Base-by-base conservation (phyloP, 2,888 invertebrate genomes). In the Phoenoteleia sp. region DNA sequence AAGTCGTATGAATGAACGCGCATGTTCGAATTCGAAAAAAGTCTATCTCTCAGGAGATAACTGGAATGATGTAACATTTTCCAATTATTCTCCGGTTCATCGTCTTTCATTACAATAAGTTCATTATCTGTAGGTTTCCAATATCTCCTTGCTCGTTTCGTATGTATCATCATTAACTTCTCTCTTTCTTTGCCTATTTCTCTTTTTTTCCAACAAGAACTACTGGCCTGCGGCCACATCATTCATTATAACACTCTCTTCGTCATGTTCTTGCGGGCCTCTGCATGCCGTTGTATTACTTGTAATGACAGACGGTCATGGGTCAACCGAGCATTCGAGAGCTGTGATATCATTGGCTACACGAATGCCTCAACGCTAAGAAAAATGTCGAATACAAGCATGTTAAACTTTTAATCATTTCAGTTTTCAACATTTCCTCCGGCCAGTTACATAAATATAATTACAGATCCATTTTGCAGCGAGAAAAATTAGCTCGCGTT, bases 161-260 rank as follows among this genome's bases (percentile, higher is more conserved):
- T 54, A 76, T 80, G 84, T 45, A 81, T 85, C 75, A 77, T 85
- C 81, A 62, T 85, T 85, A 84, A 81, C 29, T 25, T 39, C 72
- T 66, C 77, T 67, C 67, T 66, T 36, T 62, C 66, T 66, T 19
- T 58, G 60, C 71, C 42, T 47, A 62, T 79, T 81, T 81, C 66
- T 69, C 69, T 69, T 79, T 83, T 83, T 83, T 79, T 79, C 39
- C 75, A 77, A 72, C 84, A 60, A 84, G 67, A 81, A 85, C 79
- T 79, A 85, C 80, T 83, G 86, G 83, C 83, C 86, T 80, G 82
- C 75, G 79, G 76, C 75, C 74, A 80, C 89, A 90, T 91, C 88
- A 91, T 88, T 92, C 91, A 91, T 91, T 91, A 90, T 91, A 90
- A 90, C 91, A 90, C 91, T 91, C 89, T 87, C 85, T 71, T 82